phyloP scores from a whole-genome alignment of 2,797 vertebrate genomes.

The Meriones psammophilus region DNA sequence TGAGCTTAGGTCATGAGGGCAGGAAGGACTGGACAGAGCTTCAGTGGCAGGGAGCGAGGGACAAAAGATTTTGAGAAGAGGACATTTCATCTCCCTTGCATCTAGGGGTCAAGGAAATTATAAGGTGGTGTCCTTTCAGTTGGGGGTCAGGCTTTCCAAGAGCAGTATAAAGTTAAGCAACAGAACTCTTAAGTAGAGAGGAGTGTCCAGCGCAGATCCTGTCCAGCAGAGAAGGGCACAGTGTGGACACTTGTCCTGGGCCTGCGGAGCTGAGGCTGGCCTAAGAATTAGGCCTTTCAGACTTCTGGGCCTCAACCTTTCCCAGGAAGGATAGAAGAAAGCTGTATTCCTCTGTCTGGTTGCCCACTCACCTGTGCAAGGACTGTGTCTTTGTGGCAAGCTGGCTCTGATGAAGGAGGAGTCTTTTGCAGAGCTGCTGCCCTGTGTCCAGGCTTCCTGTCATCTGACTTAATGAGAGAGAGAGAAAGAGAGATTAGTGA shows the following conservation, averaged over 20 bases:
- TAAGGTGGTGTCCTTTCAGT: background rate
- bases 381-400: background rate
- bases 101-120: background rate
- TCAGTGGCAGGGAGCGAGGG: background rate
- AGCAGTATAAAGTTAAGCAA: constrained; percentile 12
- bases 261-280: background rate
- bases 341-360: background rate
- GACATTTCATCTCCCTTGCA: background rate
- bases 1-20: background rate
- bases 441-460: background rate
- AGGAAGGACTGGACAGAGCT: background rate
- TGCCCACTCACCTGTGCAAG: background rate
- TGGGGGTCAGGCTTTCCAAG: background rate
- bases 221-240: background rate
- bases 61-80: background rate
- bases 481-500: background rate
- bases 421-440: background rate
- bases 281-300: background rate
- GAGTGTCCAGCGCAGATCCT: background rate
- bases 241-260: background rate
- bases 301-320: background rate
- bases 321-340: background rate
- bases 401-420: background rate
- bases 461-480: constrained; percentile 31
- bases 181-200: background rate